Percentiles rank a stretch among this genome's conserved stretches.
These are phyloP conservation scores for Drosophila dives DNA, from an alignment of 2,888 invertebrate species.

Conservation along the genomic window DNA sequence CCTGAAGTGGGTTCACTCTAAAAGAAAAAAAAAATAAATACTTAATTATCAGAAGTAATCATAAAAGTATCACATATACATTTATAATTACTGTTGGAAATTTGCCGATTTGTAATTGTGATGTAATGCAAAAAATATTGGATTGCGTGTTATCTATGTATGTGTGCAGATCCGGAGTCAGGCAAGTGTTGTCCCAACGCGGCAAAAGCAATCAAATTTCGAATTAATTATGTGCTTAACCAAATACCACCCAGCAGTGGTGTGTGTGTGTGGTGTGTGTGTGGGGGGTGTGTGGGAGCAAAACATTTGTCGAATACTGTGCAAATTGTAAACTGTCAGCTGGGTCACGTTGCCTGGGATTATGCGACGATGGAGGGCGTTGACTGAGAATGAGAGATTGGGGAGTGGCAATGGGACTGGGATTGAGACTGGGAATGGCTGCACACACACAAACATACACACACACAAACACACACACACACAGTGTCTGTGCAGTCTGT, in stretches of 20 bases:
- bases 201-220: slow-evolving; percentile 77
- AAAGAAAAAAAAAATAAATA: not conserved
- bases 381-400: slow-evolving; percentile 32
- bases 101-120: slow-evolving; percentile 4
- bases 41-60: not conserved
- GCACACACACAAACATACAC: not conserved
- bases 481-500: slow-evolving; percentile 37
- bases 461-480: not conserved
- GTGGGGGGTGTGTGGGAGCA: not conserved
- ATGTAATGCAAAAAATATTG: not conserved
- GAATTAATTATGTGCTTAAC: slow-evolving; percentile 79
- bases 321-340: slow-evolving; percentile 70
- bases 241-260: slow-evolving; percentile 63
- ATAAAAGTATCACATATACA: not conserved
- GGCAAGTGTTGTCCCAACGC: slow-evolving; percentile 56
- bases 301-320: slow-evolving; percentile 26
- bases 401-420: slow-evolving; percentile 12
- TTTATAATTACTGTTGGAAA: slow-evolving; percentile 1
- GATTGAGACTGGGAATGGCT: not conserved
- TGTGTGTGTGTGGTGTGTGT: not conserved
- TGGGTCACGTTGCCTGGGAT: slow-evolving; percentile 57
- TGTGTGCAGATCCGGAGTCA: slow-evolving; percentile 5
- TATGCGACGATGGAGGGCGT: slow-evolving; percentile 50
- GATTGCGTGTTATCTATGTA: slow-evolving; percentile 4
- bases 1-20: not conserved